Percentiles rank a stretch among this genome's conserved stretches.
phyloP scores from a whole-genome alignment of 53 echinoderm and acorn worm species.

The Paracentrotus lividus region DNA sequence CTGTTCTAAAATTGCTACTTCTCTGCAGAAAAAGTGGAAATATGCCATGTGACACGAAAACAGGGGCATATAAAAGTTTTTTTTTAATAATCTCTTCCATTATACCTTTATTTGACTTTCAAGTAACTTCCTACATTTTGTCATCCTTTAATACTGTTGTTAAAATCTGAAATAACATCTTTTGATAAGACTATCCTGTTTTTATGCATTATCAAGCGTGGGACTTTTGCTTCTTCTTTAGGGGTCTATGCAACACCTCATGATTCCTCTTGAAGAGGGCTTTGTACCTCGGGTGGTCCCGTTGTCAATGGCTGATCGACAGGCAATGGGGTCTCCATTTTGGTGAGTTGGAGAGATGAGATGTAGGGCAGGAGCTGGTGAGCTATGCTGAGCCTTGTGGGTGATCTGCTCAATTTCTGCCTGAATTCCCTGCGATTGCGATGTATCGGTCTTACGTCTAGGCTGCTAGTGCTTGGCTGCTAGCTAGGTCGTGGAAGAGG shows the following conservation, averaged over 20 bases:
- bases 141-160: neutral
- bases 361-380: neutral
- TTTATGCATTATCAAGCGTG: slow-evolving; percentile 12
- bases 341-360: slow-evolving; percentile 22
- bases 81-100: neutral
- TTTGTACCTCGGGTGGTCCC: slow-evolving; percentile 90
- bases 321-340: slow-evolving; percentile 60
- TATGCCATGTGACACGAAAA: no score
- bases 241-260: slow-evolving; percentile 82
- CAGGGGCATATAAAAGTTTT: no score
- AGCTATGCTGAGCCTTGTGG: slow-evolving; percentile 47
- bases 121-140: no score
- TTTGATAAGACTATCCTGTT: neutral
- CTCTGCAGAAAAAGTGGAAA: neutral
- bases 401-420: slow-evolving; percentile 32
- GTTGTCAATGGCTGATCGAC: slow-evolving; percentile 82
- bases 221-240: slow-evolving; percentile 27
- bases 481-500: slow-evolving; percentile 80
- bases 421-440: neutral
- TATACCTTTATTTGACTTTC: neutral
- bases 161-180: neutral
- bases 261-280: slow-evolving; percentile 94
- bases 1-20: no score
- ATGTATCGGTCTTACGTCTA: slow-evolving; percentile 73
- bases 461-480: slow-evolving; percentile 82